These are phyloP conservation scores for Horisme vitalbata DNA, from an alignment of 2,888 invertebrate species.

Conservation along the genomic window DNA sequence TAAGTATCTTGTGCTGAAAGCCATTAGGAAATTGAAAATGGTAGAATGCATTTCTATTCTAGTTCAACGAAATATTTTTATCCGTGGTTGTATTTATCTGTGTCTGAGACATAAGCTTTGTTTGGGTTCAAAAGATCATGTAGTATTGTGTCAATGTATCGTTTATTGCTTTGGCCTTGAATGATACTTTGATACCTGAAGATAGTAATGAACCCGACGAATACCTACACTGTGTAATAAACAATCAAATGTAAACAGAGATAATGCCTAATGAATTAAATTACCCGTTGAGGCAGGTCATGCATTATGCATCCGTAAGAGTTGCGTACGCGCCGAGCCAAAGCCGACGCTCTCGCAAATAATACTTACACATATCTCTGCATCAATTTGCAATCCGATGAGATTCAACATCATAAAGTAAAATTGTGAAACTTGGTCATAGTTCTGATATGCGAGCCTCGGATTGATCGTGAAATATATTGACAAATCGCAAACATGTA, in stretches of 20 bases:
- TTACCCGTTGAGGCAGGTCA: constrained; percentile 24
- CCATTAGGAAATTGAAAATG: neutral
- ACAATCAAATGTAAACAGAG: constrained; percentile 7
- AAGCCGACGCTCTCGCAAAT: constrained; percentile 9
- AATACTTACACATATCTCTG: neutral
- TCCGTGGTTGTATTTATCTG: no score
- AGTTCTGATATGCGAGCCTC: neutral
- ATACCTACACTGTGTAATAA: no score
- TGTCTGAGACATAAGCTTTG: no score
- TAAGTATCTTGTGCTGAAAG: constrained; percentile 2
- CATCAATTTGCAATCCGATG: constrained; percentile 21
- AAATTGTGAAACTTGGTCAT: constrained; percentile 14
- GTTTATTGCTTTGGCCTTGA: no score
- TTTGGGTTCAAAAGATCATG: no score
- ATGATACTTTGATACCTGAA: no score
- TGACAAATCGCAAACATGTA: no score
- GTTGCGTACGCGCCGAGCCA: constrained; percentile 10
- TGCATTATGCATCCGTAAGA: constrained; percentile 22
- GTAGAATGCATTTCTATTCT: neutral
- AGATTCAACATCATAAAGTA: constrained; percentile 10
- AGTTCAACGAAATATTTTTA: no score
- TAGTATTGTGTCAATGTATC: no score
- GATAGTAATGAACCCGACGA: no score
- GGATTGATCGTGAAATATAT: neutral
- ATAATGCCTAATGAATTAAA: constrained; percentile 7